These are phyloP conservation scores for Cryptocephalus moraei DNA, from an alignment of 2,888 invertebrate genomes.

Conservation along the genomic window DNA sequence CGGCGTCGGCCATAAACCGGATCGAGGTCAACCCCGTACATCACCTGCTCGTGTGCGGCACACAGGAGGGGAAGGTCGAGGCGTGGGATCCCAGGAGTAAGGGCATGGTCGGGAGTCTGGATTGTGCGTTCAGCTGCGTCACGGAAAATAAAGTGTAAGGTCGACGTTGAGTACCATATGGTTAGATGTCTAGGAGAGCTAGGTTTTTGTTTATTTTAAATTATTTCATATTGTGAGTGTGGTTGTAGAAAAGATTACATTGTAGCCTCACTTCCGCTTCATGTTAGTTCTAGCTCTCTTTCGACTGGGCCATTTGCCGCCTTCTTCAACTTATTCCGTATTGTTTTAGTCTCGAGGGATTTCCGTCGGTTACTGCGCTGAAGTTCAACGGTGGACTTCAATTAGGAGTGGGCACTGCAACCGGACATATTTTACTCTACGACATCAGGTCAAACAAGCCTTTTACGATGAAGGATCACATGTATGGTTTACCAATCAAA, in stretches of 20 bases:
- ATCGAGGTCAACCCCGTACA: slow-evolving; percentile 82
- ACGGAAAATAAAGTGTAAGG: slow-evolving; percentile 47
- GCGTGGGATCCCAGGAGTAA: slow-evolving; percentile 92
- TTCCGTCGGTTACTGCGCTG: slow-evolving; percentile 70
- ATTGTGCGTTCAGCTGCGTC: slow-evolving; percentile 64
- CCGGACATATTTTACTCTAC: slow-evolving; percentile 89
- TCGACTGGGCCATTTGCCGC: too few relatives aligned
- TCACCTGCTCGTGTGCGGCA: slow-evolving; percentile 77
- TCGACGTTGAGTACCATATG: background rate
- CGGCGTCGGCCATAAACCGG: slow-evolving; percentile 67
- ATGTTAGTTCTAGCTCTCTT: background rate
- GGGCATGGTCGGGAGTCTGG: slow-evolving; percentile 66
- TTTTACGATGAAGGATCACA: slow-evolving; percentile 84
- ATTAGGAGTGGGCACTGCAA: slow-evolving; percentile 85
- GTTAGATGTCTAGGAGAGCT: too few relatives aligned
- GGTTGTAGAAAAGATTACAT: too few relatives aligned
- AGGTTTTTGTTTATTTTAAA: background rate
- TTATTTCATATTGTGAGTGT: background rate
- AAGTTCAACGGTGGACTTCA: slow-evolving; percentile 66
- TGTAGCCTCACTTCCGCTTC: background rate
- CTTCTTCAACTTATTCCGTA: too few relatives aligned
- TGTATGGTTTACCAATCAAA: slow-evolving; percentile 86
- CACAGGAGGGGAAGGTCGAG: slow-evolving; percentile 85
- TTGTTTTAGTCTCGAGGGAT: slow-evolving; percentile 44
- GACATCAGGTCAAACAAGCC: slow-evolving; percentile 91